Conservation (phyloP, 2,797 vertebrate species). For the Acipenser ruthenus region DNA sequence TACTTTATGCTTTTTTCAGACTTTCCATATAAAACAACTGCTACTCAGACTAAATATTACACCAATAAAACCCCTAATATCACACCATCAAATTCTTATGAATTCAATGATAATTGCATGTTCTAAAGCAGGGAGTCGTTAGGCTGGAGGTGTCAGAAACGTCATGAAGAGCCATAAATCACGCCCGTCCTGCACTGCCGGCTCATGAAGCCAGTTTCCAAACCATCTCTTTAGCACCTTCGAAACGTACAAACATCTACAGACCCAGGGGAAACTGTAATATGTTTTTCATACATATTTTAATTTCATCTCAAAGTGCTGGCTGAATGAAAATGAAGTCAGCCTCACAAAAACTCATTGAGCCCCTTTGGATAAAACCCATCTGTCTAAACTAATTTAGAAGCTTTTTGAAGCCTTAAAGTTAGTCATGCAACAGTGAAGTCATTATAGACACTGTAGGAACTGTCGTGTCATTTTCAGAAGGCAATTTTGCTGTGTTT, state of each 20-base stretch:
- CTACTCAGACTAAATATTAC: constrained; percentile 59
- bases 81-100: constrained; percentile 62
- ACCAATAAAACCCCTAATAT: constrained; percentile 48
- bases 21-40: constrained; percentile 51
- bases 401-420: constrained; percentile 59
- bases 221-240: constrained; percentile 70
- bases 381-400: constrained; percentile 79
- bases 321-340: constrained; percentile 72
- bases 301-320: constrained; percentile 76
- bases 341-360: constrained; percentile 82
- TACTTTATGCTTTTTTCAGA: constrained; percentile 31
- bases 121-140: constrained; percentile 73
- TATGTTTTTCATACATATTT: constrained; percentile 91
- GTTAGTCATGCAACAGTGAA: constrained; percentile 70
- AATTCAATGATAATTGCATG: constrained; percentile 85
- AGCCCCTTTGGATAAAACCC: constrained; percentile 75
- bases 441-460: constrained; percentile 61
- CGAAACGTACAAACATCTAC: constrained; percentile 71
- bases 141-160: constrained; percentile 75
- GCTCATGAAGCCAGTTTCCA: constrained; percentile 59
- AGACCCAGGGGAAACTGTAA: constrained; percentile 68
- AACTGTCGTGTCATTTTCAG: constrained; percentile 60
- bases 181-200: constrained; percentile 65
- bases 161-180: constrained; percentile 84
- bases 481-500: constrained; percentile 69